Conservation (phyloP, 2,888 invertebrate species). For the Agrochola litura region DNA sequence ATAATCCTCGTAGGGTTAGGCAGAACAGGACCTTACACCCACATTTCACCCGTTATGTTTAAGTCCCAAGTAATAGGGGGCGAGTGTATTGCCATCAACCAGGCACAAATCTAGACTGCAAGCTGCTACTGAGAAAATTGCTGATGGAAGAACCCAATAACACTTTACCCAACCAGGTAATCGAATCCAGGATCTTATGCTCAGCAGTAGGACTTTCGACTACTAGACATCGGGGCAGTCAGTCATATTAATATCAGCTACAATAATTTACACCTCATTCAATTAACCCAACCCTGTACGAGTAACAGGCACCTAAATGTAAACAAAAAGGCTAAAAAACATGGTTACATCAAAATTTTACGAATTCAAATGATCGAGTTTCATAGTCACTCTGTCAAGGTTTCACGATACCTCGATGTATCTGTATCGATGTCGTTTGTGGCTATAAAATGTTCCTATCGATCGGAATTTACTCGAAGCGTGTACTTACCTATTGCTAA, state of each 20-base stretch:
- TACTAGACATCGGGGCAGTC: too few species aligned
- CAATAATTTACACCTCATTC: neutral
- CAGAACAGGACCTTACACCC: too few species aligned
- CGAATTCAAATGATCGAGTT: constrained; percentile 47
- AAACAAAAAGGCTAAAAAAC: constrained; percentile 9
- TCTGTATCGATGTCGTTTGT: constrained; percentile 14
- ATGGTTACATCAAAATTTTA: constrained; percentile 37
- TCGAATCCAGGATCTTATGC: too few species aligned
- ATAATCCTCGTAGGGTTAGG: too few species aligned
- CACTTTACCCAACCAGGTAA: too few species aligned
- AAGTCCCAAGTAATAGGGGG: too few species aligned
- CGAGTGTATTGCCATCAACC: too few species aligned
- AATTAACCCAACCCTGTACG: neutral
- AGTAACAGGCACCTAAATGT: constrained; percentile 3
- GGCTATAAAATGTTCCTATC: constrained; percentile 37
- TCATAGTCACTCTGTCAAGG: constrained; percentile 43
- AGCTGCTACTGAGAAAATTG: too few species aligned
- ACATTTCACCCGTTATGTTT: too few species aligned
- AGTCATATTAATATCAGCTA: neutral
- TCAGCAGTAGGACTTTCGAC: too few species aligned
- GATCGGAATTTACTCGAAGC: constrained; percentile 26
- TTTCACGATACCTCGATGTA: constrained; percentile 5
- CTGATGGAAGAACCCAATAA: too few species aligned
- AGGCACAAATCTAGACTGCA: too few species aligned
- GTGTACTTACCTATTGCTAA: neutral